phyloP scores from a whole-genome alignment of 2,888 invertebrate genomes.

The Rhodophaea formosa region DNA sequence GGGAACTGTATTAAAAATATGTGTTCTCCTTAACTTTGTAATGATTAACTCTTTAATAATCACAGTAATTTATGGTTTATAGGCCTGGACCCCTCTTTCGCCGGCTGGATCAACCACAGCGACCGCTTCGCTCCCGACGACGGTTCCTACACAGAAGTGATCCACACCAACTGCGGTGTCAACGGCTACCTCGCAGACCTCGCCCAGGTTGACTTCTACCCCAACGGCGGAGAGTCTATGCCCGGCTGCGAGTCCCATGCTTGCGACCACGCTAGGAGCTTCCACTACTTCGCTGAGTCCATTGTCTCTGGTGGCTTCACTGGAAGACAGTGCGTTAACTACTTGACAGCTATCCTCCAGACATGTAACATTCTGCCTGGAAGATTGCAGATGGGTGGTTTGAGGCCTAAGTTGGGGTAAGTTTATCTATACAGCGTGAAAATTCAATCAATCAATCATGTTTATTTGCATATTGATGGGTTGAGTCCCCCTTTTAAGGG shows the following conservation, averaged over 20 bases:
- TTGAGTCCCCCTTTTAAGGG: too few species aligned
- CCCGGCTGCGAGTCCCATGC: conserved; percentile 48
- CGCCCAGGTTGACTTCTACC: conserved; percentile 68
- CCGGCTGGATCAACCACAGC: conserved; percentile 65
- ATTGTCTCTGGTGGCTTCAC: conserved; percentile 27
- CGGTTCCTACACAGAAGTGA: conserved; percentile 62
- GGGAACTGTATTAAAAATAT: too few species aligned
- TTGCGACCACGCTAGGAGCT: conserved; percentile 57
- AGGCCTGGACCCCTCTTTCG: conserved; percentile 69
- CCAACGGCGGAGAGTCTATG: conserved; percentile 64
- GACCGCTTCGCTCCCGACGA: conserved; percentile 48
- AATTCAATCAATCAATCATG: too few species aligned
- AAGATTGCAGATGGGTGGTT: conserved; percentile 6
- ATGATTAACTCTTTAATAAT: too few species aligned
- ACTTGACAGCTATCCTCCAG: not conserved
- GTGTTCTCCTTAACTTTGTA: too few species aligned
- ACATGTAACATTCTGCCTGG: not conserved
- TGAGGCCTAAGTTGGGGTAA: conserved; percentile 1
- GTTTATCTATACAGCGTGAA: not conserved
- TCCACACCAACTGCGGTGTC: conserved; percentile 59
- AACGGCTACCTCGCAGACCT: conserved; percentile 62
- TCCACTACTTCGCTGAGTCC: conserved; percentile 64
- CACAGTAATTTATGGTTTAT: too few species aligned
- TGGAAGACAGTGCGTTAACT: conserved; percentile 1
- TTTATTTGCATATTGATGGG: too few species aligned